Conservation (phyloP, 2,797 vertebrate species). For the Leptodactylus fallax region DNA sequence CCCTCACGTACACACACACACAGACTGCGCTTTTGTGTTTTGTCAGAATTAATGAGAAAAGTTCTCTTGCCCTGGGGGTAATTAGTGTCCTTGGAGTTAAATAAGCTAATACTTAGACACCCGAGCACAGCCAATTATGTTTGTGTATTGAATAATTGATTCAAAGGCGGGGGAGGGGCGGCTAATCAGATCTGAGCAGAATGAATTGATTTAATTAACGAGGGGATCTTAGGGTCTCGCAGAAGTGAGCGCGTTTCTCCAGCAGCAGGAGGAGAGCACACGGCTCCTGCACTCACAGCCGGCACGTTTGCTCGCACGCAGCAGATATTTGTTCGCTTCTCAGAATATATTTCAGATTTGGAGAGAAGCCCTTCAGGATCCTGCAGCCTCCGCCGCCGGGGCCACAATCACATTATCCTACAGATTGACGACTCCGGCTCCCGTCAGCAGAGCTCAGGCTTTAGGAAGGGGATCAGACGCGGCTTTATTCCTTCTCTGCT, state of each 20-base stretch:
- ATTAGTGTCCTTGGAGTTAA: constrained; percentile 99
- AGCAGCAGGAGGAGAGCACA: constrained; percentile 74
- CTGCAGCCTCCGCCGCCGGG: no score
- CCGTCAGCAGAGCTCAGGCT: constrained; percentile 26
- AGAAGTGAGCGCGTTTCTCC: constrained; percentile 95
- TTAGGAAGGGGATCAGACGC: neutral
- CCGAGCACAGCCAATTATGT: constrained; percentile 99
- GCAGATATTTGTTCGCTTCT: no score
- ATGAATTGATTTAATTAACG: constrained; percentile 99
- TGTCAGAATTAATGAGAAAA: constrained; percentile 99
- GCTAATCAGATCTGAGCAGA: constrained; percentile 99
- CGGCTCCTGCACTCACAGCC: neutral
- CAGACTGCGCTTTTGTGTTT: constrained; percentile 99
- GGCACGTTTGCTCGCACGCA: no score
- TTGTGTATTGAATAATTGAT: constrained; percentile 99
- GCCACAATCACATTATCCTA: no score
- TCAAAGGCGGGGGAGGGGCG: constrained; percentile 98
- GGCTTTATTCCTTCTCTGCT: no score
- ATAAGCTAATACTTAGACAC: constrained; percentile 99
- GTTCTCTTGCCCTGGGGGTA: constrained; percentile 99
- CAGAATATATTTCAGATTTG: no score
- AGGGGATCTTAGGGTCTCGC: constrained; percentile 98
- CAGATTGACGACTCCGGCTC: no score
- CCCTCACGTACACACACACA: no score
- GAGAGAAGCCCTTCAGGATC: no score